A percentile compares a stretch with the other conserved stretches of the same genome.
These are phyloP conservation scores for Corythornis leucogaster DNA, from an alignment of 2,797 vertebrate genomes.

Conservation along the genomic window DNA sequence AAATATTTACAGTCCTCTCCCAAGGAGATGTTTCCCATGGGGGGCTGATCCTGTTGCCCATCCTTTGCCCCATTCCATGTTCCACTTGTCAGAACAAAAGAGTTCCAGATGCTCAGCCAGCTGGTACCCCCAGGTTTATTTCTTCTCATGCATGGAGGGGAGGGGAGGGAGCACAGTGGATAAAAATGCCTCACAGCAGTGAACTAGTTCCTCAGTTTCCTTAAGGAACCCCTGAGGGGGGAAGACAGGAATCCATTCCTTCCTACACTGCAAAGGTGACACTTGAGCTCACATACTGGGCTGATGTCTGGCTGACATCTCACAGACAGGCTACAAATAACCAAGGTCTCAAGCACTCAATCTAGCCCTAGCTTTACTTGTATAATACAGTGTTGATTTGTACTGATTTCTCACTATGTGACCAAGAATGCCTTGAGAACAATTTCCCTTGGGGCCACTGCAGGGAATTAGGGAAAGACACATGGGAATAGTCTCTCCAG, in stretches of 20 bases:
- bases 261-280: background rate
- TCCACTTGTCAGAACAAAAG: background rate
- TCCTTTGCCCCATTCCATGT: background rate
- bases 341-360: background rate
- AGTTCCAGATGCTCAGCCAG: background rate
- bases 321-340: background rate
- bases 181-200: background rate
- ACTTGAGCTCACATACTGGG: background rate
- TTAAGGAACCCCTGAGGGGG: background rate
- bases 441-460: no score
- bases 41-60: background rate
- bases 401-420: no score
- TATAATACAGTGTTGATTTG: background rate
- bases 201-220: background rate
- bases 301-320: background rate
- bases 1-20: background rate
- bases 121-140: background rate
- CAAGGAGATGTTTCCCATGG: background rate
- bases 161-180: background rate
- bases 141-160: background rate
- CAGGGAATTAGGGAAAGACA: no score
- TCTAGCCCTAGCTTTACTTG: background rate
- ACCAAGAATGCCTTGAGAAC: no score
- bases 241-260: background rate
- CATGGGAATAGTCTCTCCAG: no score